These are phyloP conservation scores for Neolamprologus caudopunctatus DNA, from an alignment of 2,113 vertebrate genomes.

Conservation along the genomic window DNA sequence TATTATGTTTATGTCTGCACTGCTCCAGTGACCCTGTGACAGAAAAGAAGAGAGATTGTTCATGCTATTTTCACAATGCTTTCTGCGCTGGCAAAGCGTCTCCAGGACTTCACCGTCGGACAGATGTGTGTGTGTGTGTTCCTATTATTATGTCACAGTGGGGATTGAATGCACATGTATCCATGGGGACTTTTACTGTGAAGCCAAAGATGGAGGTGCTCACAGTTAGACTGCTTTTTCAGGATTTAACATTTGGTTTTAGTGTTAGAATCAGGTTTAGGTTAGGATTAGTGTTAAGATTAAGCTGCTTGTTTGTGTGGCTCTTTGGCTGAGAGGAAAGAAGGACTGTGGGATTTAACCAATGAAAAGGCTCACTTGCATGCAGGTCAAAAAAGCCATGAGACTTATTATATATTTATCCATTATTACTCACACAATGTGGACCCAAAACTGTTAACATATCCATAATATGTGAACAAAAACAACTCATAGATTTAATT, in stretches of 20 bases:
- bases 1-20: constrained; percentile 57
- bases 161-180: not conserved
- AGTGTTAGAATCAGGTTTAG: not conserved
- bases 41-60: constrained; percentile 38
- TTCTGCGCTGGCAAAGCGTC: not conserved
- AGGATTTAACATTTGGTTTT: not conserved
- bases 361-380: not conserved
- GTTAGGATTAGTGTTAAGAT: not conserved
- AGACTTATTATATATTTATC: not conserved
- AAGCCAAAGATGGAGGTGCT: not conserved
- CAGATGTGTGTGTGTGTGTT: not conserved
- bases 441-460: not conserved
- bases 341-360: not conserved
- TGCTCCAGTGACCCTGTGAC: constrained; percentile 46
- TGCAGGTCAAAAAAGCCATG: not conserved
- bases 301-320: not conserved
- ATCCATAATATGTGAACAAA: not conserved
- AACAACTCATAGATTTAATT: not conserved
- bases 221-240: not conserved
- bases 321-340: not conserved
- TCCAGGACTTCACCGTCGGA: not conserved
- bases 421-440: not conserved
- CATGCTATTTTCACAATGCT: not conserved
- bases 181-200: not conserved
- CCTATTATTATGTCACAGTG: not conserved